Percentiles rank a stretch among this genome's conserved stretches.
Evolutionary conservation across 2,113 vertebrate species (phyloP).

Genomic region (Gobiocypris rarus): DNA sequence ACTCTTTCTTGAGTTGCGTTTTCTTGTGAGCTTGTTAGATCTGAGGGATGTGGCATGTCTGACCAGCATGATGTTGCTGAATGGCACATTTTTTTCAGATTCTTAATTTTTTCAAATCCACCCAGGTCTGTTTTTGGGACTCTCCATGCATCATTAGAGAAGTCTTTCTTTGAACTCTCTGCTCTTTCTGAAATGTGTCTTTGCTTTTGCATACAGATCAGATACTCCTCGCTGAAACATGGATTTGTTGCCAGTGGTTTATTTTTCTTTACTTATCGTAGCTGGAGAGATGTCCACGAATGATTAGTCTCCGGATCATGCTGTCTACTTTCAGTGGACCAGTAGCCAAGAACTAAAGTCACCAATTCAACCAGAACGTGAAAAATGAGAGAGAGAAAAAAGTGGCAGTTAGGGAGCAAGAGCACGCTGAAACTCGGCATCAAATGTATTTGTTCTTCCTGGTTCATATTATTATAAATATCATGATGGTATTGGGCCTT

Average conservation of each 20-base stretch:
- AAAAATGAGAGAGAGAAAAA: background rate
- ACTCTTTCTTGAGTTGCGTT: background rate
- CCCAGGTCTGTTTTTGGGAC: background rate
- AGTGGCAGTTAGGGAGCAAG: background rate
- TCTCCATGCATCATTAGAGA: background rate
- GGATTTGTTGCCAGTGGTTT: conserved; percentile 11
- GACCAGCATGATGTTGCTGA: background rate
- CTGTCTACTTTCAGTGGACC: conserved; percentile 38
- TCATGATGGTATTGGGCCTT: background rate
- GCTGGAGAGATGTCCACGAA: background rate
- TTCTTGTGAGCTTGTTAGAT: background rate
- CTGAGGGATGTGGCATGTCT: background rate
- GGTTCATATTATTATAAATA: background rate
- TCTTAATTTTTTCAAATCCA: background rate
- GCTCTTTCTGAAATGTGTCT: background rate
- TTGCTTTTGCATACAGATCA: background rate
- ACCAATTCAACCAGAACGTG: background rate
- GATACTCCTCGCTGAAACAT: background rate
- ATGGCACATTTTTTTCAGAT: too few species aligned
- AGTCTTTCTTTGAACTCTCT: background rate
- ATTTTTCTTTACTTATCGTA: background rate
- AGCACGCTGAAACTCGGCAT: background rate
- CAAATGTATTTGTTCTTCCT: conserved; percentile 1
- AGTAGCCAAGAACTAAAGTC: conserved; percentile 14
- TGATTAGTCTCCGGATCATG: conserved; percentile 4